Conservation (phyloP, 1,140 invertebrate genomes). For the Brachionus sp. region DNA sequence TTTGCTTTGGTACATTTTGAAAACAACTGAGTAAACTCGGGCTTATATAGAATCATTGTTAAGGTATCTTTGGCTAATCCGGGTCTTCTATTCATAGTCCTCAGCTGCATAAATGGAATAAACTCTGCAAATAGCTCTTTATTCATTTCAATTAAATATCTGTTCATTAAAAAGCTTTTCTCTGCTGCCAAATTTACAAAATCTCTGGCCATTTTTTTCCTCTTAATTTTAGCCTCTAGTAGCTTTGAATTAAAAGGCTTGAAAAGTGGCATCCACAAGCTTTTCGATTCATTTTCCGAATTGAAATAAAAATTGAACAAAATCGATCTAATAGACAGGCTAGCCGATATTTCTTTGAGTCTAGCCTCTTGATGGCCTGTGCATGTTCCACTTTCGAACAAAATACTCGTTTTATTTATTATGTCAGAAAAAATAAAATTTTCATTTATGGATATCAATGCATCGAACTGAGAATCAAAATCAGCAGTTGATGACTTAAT, state of each 20-base stretch:
- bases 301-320: constrained; percentile 45
- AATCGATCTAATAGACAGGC: background rate
- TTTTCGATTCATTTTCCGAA: background rate
- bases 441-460: background rate
- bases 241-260: constrained; percentile 30
- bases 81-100: background rate
- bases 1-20: background rate
- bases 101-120: constrained; percentile 26
- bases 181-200: background rate
- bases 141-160: constrained; percentile 26
- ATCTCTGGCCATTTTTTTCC: constrained; percentile 17
- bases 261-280: constrained; percentile 36
- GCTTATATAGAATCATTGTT: background rate
- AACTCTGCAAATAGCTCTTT: constrained; percentile 22
- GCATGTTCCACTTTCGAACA: background rate
- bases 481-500: background rate
- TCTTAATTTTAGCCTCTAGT: background rate
- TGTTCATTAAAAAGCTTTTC: background rate
- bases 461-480: constrained; percentile 13
- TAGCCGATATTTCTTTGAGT: constrained; percentile 30
- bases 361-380: constrained; percentile 12
- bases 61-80: background rate
- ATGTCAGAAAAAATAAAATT: constrained; percentile 1
- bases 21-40: background rate
- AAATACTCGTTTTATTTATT: constrained; percentile 13